Conservation (phyloP, 2,888 invertebrate genomes). For the Hipparchia semele region DNA sequence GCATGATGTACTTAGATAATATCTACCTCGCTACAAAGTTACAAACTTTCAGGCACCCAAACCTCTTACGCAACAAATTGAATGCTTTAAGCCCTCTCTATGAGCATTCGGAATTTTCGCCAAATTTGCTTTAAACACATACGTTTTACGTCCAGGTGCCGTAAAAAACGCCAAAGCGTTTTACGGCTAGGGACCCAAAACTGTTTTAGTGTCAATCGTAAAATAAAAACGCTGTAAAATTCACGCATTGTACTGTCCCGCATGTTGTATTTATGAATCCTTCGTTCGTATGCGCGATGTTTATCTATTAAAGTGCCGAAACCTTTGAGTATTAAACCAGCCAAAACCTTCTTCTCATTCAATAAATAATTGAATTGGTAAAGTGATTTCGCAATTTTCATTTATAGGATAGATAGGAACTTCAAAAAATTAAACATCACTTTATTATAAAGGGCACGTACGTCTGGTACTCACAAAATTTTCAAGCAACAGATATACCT, state of each 20-base stretch:
- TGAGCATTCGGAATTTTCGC: slow-evolving; percentile 10
- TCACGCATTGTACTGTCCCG: slow-evolving; percentile 67
- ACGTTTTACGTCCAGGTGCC: slow-evolving; percentile 63
- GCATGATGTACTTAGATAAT: background rate
- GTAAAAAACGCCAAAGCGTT: slow-evolving; percentile 73
- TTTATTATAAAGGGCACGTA: too few relatives aligned
- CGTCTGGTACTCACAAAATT: too few relatives aligned
- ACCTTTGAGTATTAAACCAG: background rate
- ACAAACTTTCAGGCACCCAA: background rate
- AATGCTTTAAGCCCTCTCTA: background rate
- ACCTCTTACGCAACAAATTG: background rate
- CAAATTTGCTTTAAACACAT: slow-evolving; percentile 66
- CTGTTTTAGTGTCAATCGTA: slow-evolving; percentile 74
- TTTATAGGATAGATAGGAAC: background rate
- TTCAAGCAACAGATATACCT: too few relatives aligned
- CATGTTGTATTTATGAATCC: slow-evolving; percentile 62
- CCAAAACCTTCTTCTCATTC: slow-evolving; percentile 22
- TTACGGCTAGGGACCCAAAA: slow-evolving; percentile 68
- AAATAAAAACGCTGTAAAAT: slow-evolving; percentile 76
- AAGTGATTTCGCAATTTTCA: background rate
- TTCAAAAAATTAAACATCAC: background rate
- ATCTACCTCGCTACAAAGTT: too few relatives aligned
- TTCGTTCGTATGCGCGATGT: slow-evolving; percentile 46
- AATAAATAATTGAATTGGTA: slow-evolving; percentile 15
- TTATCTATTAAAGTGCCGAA: slow-evolving; percentile 37